Conservation (phyloP, 1,140 invertebrate genomes). For the Callitettix versicolor region DNA sequence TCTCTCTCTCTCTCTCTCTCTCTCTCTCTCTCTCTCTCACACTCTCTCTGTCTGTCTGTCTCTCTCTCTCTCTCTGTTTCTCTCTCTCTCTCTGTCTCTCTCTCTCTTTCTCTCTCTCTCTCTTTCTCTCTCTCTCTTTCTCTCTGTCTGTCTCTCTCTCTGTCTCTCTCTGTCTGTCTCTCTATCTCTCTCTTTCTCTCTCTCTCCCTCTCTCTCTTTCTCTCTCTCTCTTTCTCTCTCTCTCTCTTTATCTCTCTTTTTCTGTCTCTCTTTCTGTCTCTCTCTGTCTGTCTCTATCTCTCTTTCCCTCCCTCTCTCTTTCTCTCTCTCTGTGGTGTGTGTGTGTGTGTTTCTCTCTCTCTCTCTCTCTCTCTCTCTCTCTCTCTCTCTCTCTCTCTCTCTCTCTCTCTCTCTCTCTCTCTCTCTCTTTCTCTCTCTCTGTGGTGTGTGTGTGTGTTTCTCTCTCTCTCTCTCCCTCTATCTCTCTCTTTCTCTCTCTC, state of each 20-base stretch:
- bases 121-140: not conserved
- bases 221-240: not conserved
- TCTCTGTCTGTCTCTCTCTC: no score
- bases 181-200: no score
- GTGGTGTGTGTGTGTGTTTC: no score
- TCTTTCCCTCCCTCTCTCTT: no score
- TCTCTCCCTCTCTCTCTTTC: not conserved
- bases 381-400: not conserved
- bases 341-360: no score
- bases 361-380: not conserved
- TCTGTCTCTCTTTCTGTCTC: no score
- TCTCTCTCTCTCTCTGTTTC: not conserved
- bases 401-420: not conserved
- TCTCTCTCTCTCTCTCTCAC: not conserved
- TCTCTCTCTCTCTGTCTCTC: not conserved
- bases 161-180: no score
- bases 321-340: no score
- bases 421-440: not conserved
- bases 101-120: not conserved
- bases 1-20: not conserved
- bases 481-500: not conserved
- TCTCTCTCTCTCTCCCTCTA: no score
- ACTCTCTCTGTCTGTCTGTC: constrained; percentile 1
- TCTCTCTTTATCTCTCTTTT: no score
- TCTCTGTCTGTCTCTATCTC: no score